phyloP scores from a whole-genome alignment of 2,888 invertebrate species.

The Habroteleia sp. region DNA sequence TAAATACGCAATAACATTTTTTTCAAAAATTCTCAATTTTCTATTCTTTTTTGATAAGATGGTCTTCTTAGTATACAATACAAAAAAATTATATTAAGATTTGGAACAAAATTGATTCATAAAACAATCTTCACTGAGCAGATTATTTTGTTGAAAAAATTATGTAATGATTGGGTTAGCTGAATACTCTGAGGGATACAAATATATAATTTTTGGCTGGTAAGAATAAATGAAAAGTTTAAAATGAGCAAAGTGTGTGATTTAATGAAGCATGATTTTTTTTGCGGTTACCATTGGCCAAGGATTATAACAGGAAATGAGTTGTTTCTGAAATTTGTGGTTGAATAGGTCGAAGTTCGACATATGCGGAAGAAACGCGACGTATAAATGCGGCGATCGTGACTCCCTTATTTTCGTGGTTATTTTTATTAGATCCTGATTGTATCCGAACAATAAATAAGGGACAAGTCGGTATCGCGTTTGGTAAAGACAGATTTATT shows the following conservation, averaged over 20 bases:
- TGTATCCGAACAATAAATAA: constrained; percentile 66
- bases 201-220: constrained; percentile 37
- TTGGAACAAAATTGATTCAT: too few species aligned
- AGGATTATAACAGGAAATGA: constrained; percentile 44
- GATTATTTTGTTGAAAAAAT: constrained; percentile 8
- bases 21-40: too few species aligned
- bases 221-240: constrained; percentile 35
- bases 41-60: too few species aligned
- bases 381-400: constrained; percentile 49
- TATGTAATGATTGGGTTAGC: constrained; percentile 15
- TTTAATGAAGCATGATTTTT: constrained; percentile 40
- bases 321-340: constrained; percentile 57
- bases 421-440: constrained; percentile 62
- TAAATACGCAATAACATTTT: too few species aligned
- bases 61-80: too few species aligned
- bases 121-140: neutral
- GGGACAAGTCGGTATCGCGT: constrained; percentile 65
- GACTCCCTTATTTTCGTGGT: constrained; percentile 66
- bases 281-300: constrained; percentile 17
- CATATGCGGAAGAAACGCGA: constrained; percentile 57
- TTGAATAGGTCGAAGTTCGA: constrained; percentile 58
- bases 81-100: too few species aligned
- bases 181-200: constrained; percentile 14
- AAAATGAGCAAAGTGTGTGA: constrained; percentile 22
- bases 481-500: constrained; percentile 66